phyloP scores from a whole-genome alignment of 2,797 vertebrate species.

The Chrysolophus pictus region DNA sequence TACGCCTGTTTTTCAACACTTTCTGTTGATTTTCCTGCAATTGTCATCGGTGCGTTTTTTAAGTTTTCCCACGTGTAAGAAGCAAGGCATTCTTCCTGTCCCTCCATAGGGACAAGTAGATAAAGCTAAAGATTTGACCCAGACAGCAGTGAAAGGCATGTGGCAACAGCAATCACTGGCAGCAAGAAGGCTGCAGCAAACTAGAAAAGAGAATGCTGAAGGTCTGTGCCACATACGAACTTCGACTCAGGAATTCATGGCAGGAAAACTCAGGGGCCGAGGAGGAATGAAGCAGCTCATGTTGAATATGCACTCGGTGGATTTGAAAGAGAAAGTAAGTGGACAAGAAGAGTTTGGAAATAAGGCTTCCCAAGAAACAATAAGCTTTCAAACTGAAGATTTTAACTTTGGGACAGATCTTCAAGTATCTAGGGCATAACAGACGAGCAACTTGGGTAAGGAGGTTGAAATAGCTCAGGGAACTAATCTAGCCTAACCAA shows the following conservation, averaged over 20 bases:
- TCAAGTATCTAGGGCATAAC: background rate
- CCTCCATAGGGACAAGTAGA: background rate
- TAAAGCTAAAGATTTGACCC: background rate
- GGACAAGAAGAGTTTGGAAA: background rate
- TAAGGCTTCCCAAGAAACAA: background rate
- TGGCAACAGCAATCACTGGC: background rate
- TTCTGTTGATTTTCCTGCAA: conserved; percentile 12
- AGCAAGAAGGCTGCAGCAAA: conserved; percentile 1
- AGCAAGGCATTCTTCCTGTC: background rate
- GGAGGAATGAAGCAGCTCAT: background rate
- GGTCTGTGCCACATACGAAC: conserved; percentile 22
- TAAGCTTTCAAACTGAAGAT: background rate
- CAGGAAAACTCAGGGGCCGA: background rate
- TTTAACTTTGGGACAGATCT: background rate
- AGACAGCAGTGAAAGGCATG: conserved; percentile 23
- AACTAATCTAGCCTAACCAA: background rate
- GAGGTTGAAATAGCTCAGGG: background rate
- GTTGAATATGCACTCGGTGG: background rate
- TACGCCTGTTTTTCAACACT: conserved; percentile 15
- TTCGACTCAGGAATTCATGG: background rate
- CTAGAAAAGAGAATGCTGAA: conserved; percentile 9
- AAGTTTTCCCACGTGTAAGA: background rate
- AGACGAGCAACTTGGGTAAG: background rate
- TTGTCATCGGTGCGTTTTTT: background rate
- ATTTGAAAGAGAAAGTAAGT: background rate